phyloP scores from a whole-genome alignment of 2,888 invertebrate species.

The Scrobipalpa atriplicella region DNA sequence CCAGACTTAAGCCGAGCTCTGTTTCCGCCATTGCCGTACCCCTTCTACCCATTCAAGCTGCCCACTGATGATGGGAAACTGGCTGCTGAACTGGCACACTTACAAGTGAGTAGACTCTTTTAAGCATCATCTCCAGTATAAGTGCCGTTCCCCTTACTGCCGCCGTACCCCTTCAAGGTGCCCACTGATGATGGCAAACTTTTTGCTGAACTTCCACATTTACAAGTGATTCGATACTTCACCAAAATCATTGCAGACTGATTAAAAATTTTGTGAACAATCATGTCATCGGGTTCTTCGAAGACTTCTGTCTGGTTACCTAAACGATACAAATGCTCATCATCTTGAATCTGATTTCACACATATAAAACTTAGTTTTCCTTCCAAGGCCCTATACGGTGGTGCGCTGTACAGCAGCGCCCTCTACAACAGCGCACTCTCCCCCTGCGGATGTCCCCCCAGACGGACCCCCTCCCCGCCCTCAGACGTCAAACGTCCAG shows the following conservation, averaged over 20 bases:
- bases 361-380: background rate
- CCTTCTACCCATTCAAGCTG: constrained; percentile 86
- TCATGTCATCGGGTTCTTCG: background rate
- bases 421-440: constrained; percentile 70
- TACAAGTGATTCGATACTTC: background rate
- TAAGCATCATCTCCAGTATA: no score
- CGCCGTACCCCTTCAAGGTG: background rate
- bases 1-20: constrained; percentile 86
- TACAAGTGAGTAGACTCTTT: constrained; percentile 65
- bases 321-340: no score
- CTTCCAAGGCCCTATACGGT: constrained; percentile 69
- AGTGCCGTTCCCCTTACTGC: no score
- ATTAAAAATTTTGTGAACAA: no score
- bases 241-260: background rate
- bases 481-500: constrained; percentile 76
- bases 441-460: constrained; percentile 76
- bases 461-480: constrained; percentile 72
- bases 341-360: no score
- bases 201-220: background rate
- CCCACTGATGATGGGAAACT: constrained; percentile 81
- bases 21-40: constrained; percentile 88
- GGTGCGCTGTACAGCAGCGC: constrained; percentile 77
- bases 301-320: no score
- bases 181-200: background rate
- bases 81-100: constrained; percentile 87